These are phyloP conservation scores for Andrena bicolor DNA, from an alignment of 2,888 invertebrate species.

Conservation along the genomic window DNA sequence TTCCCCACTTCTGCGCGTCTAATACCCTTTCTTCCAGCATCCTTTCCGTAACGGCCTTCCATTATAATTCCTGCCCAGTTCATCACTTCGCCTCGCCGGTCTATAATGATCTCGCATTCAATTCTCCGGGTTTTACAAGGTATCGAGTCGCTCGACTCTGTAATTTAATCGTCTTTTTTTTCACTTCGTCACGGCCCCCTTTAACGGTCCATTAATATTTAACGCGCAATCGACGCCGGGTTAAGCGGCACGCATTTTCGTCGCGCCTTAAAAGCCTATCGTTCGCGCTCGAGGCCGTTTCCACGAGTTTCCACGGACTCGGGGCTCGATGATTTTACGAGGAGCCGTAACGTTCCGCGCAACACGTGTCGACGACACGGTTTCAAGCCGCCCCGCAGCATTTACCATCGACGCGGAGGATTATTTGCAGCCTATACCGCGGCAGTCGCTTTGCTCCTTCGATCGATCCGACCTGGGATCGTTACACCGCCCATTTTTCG, in stretches of 20 bases:
- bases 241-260: constrained; percentile 1
- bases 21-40: too few species aligned
- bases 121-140: background rate
- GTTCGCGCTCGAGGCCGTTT: constrained; percentile 7
- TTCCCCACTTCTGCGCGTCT: too few species aligned
- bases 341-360: constrained; percentile 22
- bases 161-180: background rate
- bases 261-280: constrained; percentile 7
- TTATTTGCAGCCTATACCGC: constrained; percentile 17
- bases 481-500: background rate
- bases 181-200: background rate
- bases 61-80: too few species aligned
- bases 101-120: too few species aligned
- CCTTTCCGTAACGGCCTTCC: too few species aligned
- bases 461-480: constrained; percentile 22
- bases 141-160: background rate
- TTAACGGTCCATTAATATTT: constrained; percentile 1
- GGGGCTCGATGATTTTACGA: constrained; percentile 27
- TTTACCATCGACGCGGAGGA: constrained; percentile 27
- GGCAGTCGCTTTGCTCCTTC: background rate
- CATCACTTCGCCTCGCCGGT: too few species aligned
- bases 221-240: background rate
- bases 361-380: constrained; percentile 54
- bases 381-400: constrained; percentile 23
- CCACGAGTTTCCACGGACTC: constrained; percentile 17